A percentile compares a stretch with the other conserved stretches of the same genome.
These are phyloP conservation scores for Xestia sexstrigata DNA, from an alignment of 2,888 invertebrate species.

Conservation along the genomic window DNA sequence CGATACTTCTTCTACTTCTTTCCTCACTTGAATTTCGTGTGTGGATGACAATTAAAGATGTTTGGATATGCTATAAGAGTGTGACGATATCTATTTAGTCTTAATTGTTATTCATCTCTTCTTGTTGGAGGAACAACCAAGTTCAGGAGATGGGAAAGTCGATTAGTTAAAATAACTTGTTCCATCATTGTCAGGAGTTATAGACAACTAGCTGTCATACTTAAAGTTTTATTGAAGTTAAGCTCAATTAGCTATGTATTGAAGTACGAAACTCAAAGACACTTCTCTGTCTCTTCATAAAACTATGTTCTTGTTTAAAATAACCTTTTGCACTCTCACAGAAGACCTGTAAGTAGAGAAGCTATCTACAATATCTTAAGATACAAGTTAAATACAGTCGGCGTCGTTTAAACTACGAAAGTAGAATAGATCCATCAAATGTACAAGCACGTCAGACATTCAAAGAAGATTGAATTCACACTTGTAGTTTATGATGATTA, in stretches of 20 bases:
- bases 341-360: background rate
- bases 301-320: background rate
- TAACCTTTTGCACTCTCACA: background rate
- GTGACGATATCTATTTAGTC: background rate
- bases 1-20: too few species aligned
- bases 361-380: constrained; percentile 6
- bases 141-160: background rate
- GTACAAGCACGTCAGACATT: constrained; percentile 12
- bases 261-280: background rate
- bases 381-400: constrained; percentile 13
- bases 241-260: background rate
- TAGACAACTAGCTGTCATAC: background rate
- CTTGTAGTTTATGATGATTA: constrained; percentile 41
- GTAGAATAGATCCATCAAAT: constrained; percentile 42
- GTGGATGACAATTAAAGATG: background rate
- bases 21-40: background rate
- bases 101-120: background rate
- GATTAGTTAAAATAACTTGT: background rate
- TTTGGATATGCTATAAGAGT: background rate
- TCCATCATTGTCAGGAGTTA: background rate
- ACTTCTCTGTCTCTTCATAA: background rate
- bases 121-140: background rate
- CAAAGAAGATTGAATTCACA: constrained; percentile 15
- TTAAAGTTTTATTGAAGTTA: background rate
- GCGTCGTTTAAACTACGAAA: constrained; percentile 26